phyloP scores from a whole-genome alignment of 2,113 vertebrate species.

The Mesembrinibis cayennensis region DNA sequence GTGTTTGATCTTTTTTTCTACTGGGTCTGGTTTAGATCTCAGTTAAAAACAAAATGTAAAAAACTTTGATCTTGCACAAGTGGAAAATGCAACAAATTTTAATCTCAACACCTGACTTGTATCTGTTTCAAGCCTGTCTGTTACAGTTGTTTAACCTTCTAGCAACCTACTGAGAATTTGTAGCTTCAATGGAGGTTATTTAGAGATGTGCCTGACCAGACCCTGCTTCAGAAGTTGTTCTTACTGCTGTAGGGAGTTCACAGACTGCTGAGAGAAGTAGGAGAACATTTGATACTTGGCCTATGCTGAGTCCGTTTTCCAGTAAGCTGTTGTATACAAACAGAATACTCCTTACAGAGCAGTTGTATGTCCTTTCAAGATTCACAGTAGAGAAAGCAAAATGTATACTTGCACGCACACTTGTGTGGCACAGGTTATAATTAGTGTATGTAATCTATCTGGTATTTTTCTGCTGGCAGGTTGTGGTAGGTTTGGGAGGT shows the following conservation, averaged over 20 bases:
- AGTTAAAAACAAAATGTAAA: not conserved
- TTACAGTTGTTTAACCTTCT: not conserved
- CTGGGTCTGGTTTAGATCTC: not conserved
- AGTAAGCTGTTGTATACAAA: not conserved
- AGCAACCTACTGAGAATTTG: not conserved
- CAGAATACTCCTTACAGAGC: not conserved
- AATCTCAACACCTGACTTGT: not conserved
- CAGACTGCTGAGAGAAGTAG: not conserved
- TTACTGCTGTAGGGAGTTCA: not conserved
- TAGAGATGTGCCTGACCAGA: accelerated
- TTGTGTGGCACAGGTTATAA: not conserved
- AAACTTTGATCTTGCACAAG: not conserved
- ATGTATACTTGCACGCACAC: accelerated
- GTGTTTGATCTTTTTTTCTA: not conserved
- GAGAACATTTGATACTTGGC: not conserved
- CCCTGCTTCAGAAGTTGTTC: not conserved
- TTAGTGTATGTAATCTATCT: not conserved
- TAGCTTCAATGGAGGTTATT: not conserved
- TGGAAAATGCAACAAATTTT: not conserved
- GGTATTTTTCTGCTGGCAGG: not conserved
- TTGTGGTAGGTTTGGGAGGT: not conserved
- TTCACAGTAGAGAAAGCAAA: not conserved
- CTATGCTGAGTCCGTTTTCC: not conserved
- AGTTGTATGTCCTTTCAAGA: not conserved
- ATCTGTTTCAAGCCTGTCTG: not conserved